phyloP scores from a whole-genome alignment of 2,797 vertebrate genomes.

The Gymnocypris eckloni region DNA sequence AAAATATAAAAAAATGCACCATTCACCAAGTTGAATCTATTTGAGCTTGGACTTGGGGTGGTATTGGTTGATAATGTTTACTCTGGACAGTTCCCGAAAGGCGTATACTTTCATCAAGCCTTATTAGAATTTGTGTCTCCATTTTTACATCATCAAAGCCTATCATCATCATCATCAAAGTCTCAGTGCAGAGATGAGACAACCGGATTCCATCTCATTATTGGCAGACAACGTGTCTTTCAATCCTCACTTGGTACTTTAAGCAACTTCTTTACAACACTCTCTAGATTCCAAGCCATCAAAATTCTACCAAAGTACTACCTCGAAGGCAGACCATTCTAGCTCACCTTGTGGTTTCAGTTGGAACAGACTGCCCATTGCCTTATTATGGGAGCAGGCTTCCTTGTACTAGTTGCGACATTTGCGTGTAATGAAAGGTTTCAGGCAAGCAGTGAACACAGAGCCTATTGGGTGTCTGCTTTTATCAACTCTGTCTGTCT shows the following conservation, averaged over 20 bases:
- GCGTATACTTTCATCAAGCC: conserved; percentile 36
- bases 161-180: conserved; percentile 26
- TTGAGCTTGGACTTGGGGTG: background rate
- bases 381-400: conserved; percentile 55
- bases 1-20: background rate
- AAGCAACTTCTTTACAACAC: background rate
- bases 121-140: conserved; percentile 42
- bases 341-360: conserved; percentile 52
- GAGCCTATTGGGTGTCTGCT: conserved; percentile 64
- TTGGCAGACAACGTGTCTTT: conserved; percentile 5
- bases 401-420: conserved; percentile 49
- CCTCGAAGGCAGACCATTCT: conserved; percentile 36
- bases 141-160: conserved; percentile 15
- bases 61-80: conserved; percentile 49
- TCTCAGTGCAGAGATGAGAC: background rate
- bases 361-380: conserved; percentile 57
- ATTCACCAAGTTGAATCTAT: conserved; percentile 12
- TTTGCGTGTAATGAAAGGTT: conserved; percentile 65
- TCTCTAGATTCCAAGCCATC: conserved; percentile 55
- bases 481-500: conserved; percentile 55
- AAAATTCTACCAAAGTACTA: conserved; percentile 53
- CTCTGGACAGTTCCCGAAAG: conserved; percentile 39
- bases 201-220: conserved; percentile 31
- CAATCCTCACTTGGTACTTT: conserved; percentile 20
- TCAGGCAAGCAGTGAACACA: conserved; percentile 45